phyloP scores from a whole-genome alignment of 2,113 vertebrate genomes.

The Ammodytes marinus region DNA sequence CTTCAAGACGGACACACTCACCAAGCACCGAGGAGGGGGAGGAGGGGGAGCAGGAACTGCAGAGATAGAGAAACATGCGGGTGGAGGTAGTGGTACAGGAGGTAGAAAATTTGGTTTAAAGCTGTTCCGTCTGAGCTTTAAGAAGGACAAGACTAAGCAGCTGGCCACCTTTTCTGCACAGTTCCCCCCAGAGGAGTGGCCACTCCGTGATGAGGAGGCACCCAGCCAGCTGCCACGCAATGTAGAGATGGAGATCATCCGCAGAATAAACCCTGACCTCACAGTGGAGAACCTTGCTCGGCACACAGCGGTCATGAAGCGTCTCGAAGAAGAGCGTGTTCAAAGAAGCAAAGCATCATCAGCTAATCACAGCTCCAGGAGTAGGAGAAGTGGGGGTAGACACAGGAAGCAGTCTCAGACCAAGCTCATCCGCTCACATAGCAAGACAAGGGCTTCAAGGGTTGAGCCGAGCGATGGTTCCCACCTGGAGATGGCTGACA shows the following conservation, averaged over 20 bases:
- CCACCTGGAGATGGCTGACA: slow-evolving; percentile 89
- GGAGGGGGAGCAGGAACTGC: slow-evolving; percentile 36
- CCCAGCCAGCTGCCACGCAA: slow-evolving; percentile 95
- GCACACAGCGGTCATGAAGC: slow-evolving; percentile 99
- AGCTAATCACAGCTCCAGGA: slow-evolving; percentile 94
- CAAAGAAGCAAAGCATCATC: slow-evolving; percentile 95
- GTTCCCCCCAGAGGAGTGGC: slow-evolving; percentile 99
- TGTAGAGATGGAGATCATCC: slow-evolving; percentile 98
- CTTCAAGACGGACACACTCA: slow-evolving; percentile 94
- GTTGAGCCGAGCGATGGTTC: slow-evolving; percentile 94
- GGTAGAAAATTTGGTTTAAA: slow-evolving; percentile 96
- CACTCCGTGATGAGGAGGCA: slow-evolving; percentile 93
- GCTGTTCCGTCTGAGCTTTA: slow-evolving; percentile 97
- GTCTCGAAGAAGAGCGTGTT: slow-evolving; percentile 96
- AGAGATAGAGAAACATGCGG: slow-evolving; percentile 89
- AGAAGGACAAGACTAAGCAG: slow-evolving; percentile 98
- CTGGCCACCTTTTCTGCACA: slow-evolving; percentile 97
- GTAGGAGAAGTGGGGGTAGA: slow-evolving; percentile 90
- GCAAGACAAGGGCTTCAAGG: slow-evolving; percentile 93
- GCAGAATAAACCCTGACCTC: slow-evolving; percentile 97
- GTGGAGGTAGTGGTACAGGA: slow-evolving; percentile 56
- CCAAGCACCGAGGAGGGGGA: slow-evolving; percentile 89
- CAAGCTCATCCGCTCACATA: slow-evolving; percentile 93
- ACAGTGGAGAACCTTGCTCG: slow-evolving; percentile 97
- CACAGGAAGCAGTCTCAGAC: slow-evolving; percentile 93